A percentile compares a stretch with the other conserved stretches of the same genome.
Conservation (phyloP, 1,140 invertebrate genomes). For the Aleiodes sp. region DNA sequence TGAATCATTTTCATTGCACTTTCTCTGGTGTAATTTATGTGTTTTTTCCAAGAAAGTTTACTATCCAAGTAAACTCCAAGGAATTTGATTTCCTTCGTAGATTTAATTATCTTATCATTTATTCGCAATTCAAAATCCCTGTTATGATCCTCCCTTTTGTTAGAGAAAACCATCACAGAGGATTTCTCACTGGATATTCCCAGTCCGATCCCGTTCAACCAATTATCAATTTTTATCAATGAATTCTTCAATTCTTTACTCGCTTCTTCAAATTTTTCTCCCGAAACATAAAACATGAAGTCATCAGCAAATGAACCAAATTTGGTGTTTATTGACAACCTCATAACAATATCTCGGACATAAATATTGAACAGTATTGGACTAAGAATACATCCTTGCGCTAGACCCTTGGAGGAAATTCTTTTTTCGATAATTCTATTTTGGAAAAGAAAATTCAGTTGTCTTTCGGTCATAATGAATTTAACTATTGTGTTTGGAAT, state of each 20-base stretch:
- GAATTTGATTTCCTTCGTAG: not conserved
- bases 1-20: slow-evolving; percentile 10
- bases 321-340: not conserved
- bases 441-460: not conserved
- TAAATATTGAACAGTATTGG: slow-evolving; percentile 34
- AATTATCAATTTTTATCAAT: not conserved
- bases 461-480: too few species aligned
- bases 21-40: slow-evolving; percentile 2
- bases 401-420: slow-evolving; percentile 23
- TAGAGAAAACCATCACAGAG: slow-evolving; percentile 6
- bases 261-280: not conserved
- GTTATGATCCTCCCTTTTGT: not conserved
- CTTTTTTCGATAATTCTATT: not conserved
- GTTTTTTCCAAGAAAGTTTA: slow-evolving; percentile 11
- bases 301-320: slow-evolving; percentile 33
- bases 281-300: slow-evolving; percentile 18
- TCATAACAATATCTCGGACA: not conserved
- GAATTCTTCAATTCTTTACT: not conserved
- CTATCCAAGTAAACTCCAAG: slow-evolving; percentile 13
- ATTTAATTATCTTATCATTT: not conserved
- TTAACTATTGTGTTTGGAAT: too few species aligned
- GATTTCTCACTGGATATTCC: not conserved
- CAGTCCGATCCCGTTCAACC: not conserved
- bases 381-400: slow-evolving; percentile 32
- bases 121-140: not conserved